phyloP scores from a whole-genome alignment of 2,888 invertebrate species.

The Leptinotarsa juncta region DNA sequence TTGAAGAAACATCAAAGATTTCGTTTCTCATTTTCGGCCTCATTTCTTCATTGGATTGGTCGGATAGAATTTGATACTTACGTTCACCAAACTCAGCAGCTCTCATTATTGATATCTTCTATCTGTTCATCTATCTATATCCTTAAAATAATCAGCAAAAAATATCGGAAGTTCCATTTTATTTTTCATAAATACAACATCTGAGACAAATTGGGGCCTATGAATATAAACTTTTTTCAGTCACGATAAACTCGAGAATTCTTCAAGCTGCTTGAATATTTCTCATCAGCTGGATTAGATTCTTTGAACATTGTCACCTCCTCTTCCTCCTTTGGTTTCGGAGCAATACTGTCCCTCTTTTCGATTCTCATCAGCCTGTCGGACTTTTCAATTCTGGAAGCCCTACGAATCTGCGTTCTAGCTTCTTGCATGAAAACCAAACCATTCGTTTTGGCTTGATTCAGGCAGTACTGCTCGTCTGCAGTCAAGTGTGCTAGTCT shows the following conservation, averaged over 20 bases:
- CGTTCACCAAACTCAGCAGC: no score
- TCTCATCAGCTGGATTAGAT: not conserved
- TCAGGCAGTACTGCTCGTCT: slow-evolving; percentile 69
- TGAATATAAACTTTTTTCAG: not conserved
- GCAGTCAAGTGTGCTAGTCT: slow-evolving; percentile 69
- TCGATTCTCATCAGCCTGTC: not conserved
- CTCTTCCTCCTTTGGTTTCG: not conserved
- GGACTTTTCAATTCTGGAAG: not conserved
- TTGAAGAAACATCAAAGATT: no score
- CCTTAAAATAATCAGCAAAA: no score
- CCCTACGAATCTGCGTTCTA: not conserved
- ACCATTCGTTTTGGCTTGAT: slow-evolving; percentile 70
- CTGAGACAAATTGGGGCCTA: no score
- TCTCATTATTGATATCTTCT: no score
- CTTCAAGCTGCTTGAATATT: not conserved
- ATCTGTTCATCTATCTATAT: no score
- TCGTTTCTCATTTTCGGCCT: no score
- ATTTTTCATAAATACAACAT: no score
- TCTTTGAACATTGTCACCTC: not conserved
- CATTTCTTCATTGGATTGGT: no score
- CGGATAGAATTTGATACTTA: no score
- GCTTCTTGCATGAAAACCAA: slow-evolving; percentile 50
- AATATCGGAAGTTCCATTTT: no score
- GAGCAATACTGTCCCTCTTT: not conserved
- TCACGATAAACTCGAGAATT: not conserved